phyloP scores from a whole-genome alignment of 2,797 vertebrate genomes.

The Pipistrellus pipistrellus region DNA sequence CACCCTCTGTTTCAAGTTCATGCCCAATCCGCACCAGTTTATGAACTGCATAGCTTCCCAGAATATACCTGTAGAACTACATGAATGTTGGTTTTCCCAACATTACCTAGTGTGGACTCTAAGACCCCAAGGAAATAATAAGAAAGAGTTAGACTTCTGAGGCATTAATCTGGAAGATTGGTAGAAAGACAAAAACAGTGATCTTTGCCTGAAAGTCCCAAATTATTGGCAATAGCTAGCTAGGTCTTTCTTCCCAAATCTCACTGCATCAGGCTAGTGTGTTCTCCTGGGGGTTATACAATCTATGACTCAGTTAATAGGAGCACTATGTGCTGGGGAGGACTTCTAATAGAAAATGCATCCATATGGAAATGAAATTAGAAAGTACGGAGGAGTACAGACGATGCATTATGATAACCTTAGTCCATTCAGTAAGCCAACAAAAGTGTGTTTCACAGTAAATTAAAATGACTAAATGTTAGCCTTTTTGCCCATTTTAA shows the following conservation, averaged over 20 bases:
- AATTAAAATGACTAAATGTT: slow-evolving; percentile 83
- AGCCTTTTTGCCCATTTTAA: slow-evolving; percentile 73
- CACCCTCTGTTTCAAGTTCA: background rate
- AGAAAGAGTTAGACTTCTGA: background rate
- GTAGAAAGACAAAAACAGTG: background rate
- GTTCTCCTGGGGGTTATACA: slow-evolving; percentile 14
- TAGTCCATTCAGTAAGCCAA: slow-evolving; percentile 74
- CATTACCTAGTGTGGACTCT: background rate
- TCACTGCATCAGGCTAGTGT: background rate
- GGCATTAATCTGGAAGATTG: background rate
- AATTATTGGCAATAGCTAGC: background rate
- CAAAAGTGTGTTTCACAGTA: slow-evolving; percentile 75
- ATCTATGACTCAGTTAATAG: slow-evolving; percentile 40
- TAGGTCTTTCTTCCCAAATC: background rate
- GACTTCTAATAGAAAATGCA: slow-evolving; percentile 73
- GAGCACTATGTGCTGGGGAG: background rate
- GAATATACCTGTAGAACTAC: background rate
- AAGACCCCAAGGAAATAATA: background rate
- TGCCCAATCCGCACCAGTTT: background rate
- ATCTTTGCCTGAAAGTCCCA: background rate
- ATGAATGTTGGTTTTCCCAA: background rate
- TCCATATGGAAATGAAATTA: slow-evolving; percentile 74
- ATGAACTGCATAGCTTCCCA: background rate
- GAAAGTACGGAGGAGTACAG: slow-evolving; percentile 61
- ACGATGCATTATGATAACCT: slow-evolving; percentile 69